phyloP scores from a whole-genome alignment of 1,140 invertebrate species.

The Hypothenemus hampei region DNA sequence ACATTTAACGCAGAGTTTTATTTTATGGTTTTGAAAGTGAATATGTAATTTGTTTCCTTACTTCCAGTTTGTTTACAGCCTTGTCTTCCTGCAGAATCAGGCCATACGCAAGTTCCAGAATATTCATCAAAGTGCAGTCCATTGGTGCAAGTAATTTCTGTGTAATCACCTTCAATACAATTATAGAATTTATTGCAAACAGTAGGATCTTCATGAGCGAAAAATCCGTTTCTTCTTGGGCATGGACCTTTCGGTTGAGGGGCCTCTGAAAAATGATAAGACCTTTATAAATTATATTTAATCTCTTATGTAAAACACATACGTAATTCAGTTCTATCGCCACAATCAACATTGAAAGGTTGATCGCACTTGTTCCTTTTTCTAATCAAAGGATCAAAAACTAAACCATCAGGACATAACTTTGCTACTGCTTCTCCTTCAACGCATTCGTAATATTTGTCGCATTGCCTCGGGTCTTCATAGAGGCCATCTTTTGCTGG shows the following conservation, averaged over 20 bases:
- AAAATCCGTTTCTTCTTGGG: constrained; percentile 81
- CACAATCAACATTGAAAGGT: constrained; percentile 85
- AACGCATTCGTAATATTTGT: constrained; percentile 78
- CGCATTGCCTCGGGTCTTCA: constrained; percentile 73
- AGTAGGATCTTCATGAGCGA: constrained; percentile 73
- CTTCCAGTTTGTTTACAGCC: constrained; percentile 55
- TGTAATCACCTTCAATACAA: constrained; percentile 79
- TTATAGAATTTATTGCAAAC: constrained; percentile 85
- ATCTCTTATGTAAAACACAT: constrained; percentile 49
- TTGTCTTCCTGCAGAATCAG: constrained; percentile 69
- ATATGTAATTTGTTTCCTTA: constrained; percentile 34
- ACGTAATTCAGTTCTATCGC: constrained; percentile 79
- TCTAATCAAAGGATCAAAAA: constrained; percentile 76
- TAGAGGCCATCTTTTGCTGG: constrained; percentile 73
- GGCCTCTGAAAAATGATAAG: constrained; percentile 55
- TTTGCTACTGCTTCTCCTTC: constrained; percentile 69
- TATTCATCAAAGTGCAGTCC: constrained; percentile 86
- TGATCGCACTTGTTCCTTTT: constrained; percentile 87
- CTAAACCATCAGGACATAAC: constrained; percentile 78
- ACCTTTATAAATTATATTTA: constrained; percentile 7
- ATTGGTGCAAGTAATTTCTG: constrained; percentile 74
- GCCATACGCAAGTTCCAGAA: constrained; percentile 82
- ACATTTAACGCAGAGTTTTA: no score
- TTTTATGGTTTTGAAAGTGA: no score
- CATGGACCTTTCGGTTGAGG: constrained; percentile 68